Percentiles rank a stretch among this genome's conserved stretches.
phyloP scores from a whole-genome alignment of 2,888 invertebrate genomes.

The Polydrusus tereticollis region DNA sequence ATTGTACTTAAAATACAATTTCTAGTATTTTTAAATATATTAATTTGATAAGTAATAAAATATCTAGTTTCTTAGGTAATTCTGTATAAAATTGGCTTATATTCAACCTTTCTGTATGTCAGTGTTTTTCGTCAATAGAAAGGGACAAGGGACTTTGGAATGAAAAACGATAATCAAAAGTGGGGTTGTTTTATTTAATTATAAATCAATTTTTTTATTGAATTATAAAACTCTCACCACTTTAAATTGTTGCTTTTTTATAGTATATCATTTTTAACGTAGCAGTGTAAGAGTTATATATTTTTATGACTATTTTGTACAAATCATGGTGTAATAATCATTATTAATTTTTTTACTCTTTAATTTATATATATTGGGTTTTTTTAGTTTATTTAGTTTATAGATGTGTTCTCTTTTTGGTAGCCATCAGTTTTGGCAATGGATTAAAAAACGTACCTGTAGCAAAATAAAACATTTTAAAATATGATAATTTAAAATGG shows the following conservation, averaged over 20 bases:
- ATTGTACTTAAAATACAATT: not conserved
- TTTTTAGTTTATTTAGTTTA: slow-evolving; percentile 55
- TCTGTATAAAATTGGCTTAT: slow-evolving; percentile 48
- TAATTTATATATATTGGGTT: slow-evolving; percentile 53
- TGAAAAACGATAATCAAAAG: not conserved
- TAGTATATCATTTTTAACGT: slow-evolving; percentile 7
- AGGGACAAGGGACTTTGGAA: slow-evolving; percentile 49
- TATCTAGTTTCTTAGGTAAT: not conserved
- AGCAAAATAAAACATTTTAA: too few species aligned
- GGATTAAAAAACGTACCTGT: not conserved
- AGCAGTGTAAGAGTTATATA: slow-evolving; percentile 27
- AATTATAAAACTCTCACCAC: not conserved
- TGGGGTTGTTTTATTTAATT: not conserved
- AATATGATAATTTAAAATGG: too few species aligned
- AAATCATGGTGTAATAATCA: slow-evolving; percentile 54
- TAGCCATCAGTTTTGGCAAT: not conserved
- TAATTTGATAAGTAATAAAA: not conserved
- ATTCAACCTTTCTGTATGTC: slow-evolving; percentile 52
- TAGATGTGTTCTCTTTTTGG: slow-evolving; percentile 24
- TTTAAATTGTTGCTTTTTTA: slow-evolving; percentile 9
- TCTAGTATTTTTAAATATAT: not conserved
- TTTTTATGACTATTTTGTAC: slow-evolving; percentile 33
- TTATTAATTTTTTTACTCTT: slow-evolving; percentile 50
- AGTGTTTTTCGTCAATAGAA: slow-evolving; percentile 54
- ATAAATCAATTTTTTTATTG: slow-evolving; percentile 1